Conservation (phyloP, 2,888 invertebrate genomes). For the Spodoptera exigua region DNA sequence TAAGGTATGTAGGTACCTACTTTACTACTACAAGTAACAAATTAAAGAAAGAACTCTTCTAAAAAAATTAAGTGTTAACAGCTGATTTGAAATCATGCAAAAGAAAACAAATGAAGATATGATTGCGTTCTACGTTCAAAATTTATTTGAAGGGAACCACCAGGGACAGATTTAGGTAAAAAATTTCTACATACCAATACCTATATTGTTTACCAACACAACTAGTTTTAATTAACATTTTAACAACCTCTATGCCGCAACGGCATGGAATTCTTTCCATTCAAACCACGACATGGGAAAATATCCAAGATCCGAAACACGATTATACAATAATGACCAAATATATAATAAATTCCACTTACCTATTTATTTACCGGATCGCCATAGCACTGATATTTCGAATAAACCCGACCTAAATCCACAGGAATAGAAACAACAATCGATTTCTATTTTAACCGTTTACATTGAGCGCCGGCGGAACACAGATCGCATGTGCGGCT, state of each 20-base stretch:
- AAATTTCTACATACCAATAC: neutral
- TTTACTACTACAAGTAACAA: neutral
- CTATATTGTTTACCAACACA: constrained; percentile 41
- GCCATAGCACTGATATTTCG: constrained; percentile 44
- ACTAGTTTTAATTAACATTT: constrained; percentile 29
- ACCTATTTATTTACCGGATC: constrained; percentile 42
- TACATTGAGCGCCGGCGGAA: constrained; percentile 67
- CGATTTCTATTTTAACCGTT: constrained; percentile 81
- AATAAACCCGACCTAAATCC: constrained; percentile 68
- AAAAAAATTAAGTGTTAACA: too few species aligned
- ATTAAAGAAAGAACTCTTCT: neutral
- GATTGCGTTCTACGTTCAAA: too few species aligned
- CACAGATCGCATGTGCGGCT: constrained; percentile 81
- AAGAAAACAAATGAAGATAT: too few species aligned
- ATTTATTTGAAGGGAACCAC: too few species aligned
- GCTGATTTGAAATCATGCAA: too few species aligned
- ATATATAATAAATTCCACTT: constrained; percentile 28
- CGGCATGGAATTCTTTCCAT: constrained; percentile 7
- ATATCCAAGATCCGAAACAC: neutral
- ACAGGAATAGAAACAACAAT: constrained; percentile 77
- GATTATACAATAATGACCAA: constrained; percentile 1
- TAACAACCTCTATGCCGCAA: constrained; percentile 1
- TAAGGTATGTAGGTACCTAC: neutral
- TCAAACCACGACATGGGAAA: constrained; percentile 9
- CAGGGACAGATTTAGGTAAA: too few species aligned